Evolutionary conservation across 2,888 invertebrate species (phyloP).

Genomic region (Sarcophaga subvicina): DNA sequence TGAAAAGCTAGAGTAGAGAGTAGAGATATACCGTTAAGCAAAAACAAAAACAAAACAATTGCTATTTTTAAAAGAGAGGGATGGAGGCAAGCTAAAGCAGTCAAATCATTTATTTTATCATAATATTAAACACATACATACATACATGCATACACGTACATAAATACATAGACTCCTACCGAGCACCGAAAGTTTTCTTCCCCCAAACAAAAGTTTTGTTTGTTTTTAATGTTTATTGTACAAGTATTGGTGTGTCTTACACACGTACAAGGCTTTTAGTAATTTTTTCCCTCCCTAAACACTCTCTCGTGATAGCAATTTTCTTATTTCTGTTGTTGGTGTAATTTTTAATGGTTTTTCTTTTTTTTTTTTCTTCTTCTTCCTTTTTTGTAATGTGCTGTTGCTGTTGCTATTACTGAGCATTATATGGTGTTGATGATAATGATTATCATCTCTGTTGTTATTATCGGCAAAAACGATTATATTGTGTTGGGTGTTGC

Average conservation of each 20-base stretch:
- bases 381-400: constrained; percentile 16
- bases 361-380: neutral
- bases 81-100: too few species aligned
- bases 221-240: too few species aligned
- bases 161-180: too few species aligned
- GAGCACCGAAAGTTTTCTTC: neutral
- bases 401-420: neutral
- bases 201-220: too few species aligned
- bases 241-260: neutral
- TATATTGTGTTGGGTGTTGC: constrained; percentile 52
- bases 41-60: constrained; percentile 11
- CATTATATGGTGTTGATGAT: constrained; percentile 33
- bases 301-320: too few species aligned
- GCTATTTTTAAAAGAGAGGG: constrained; percentile 12
- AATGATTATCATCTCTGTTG: constrained; percentile 21
- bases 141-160: too few species aligned
- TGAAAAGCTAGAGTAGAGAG: neutral
- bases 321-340: neutral
- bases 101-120: neutral
- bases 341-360: constrained; percentile 38
- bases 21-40: neutral
- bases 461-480: constrained; percentile 21
- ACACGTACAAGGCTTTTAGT: neutral
- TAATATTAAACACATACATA: neutral
- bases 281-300: neutral